These are phyloP conservation scores for Tetramorium alpestre DNA, from an alignment of 1,140 invertebrate species.

Conservation along the genomic window DNA sequence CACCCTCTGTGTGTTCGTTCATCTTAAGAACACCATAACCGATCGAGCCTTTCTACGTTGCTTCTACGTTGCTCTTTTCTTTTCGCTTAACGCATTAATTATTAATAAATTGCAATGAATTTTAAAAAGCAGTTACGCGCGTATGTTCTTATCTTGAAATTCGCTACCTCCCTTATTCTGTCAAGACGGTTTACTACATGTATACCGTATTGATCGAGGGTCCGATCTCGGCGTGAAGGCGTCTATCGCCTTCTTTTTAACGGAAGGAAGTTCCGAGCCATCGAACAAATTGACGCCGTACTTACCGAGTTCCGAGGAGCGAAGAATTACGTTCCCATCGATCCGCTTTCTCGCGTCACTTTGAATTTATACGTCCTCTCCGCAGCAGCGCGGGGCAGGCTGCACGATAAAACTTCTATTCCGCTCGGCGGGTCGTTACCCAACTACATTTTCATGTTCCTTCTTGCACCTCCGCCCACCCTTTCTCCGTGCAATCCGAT, in stretches of 20 bases:
- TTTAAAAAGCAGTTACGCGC: not conserved
- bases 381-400: conserved; percentile 8
- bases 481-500: conserved; percentile 60
- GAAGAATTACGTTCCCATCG: conserved; percentile 62
- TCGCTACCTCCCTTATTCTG: not conserved
- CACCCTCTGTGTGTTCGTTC: not conserved
- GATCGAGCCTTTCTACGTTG: not conserved
- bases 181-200: conserved; percentile 28
- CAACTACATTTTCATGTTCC: conserved; percentile 50
- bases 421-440: conserved; percentile 60
- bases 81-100: not conserved
- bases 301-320: conserved; percentile 59
- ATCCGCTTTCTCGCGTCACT: conserved; percentile 62
- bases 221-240: conserved; percentile 45
- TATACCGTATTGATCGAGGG: conserved; percentile 53
- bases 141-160: not conserved
- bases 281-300: conserved; percentile 62
- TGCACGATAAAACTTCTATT: conserved; percentile 66
- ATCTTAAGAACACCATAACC: not conserved
- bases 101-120: conserved; percentile 5
- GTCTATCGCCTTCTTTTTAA: conserved; percentile 64
- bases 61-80: not conserved
- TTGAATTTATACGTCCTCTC: conserved; percentile 59
- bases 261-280: conserved; percentile 55
- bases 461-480: not conserved